phyloP scores from a whole-genome alignment of 2,888 invertebrate species.

The Eupithecia subumbrata region DNA sequence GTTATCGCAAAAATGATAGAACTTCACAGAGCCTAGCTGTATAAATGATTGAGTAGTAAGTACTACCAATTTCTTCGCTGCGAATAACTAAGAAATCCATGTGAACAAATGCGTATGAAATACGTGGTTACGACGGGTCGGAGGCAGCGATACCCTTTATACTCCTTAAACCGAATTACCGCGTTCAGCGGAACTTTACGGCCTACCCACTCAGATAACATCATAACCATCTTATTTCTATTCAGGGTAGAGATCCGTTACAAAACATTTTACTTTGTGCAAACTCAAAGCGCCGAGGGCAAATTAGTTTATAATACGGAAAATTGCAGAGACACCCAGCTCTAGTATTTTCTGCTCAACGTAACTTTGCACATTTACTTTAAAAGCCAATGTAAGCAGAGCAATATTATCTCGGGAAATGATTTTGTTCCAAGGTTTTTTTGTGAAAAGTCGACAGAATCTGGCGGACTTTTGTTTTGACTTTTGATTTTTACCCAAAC shows the following conservation, averaged over 20 bases:
- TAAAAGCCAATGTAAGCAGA: slow-evolving; percentile 36
- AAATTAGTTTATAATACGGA: slow-evolving; percentile 68
- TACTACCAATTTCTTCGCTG: neutral
- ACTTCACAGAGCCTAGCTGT: neutral
- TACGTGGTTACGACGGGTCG: neutral
- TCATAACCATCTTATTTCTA: slow-evolving; percentile 52
- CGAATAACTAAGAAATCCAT: neutral
- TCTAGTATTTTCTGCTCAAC: slow-evolving; percentile 33
- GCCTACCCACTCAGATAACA: slow-evolving; percentile 46
- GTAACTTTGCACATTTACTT: slow-evolving; percentile 36
- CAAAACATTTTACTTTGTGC: slow-evolving; percentile 60
- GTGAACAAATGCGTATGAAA: neutral
- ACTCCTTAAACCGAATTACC: slow-evolving; percentile 13
- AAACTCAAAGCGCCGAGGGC: slow-evolving; percentile 46
- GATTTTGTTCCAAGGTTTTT: slow-evolving; percentile 26
- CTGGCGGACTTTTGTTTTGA: neutral
- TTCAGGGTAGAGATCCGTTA: slow-evolving; percentile 52
- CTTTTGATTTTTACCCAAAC: neutral
- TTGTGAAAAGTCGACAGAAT: slow-evolving; percentile 9
- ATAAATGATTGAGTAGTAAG: neutral
- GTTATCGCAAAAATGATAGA: neutral
- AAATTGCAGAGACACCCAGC: slow-evolving; percentile 57
- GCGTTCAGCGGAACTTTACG: slow-evolving; percentile 2
- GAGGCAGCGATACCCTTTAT: slow-evolving; percentile 19
- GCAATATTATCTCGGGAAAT: slow-evolving; percentile 34